Evolutionary conservation across 2,888 invertebrate genomes (phyloP).

Genomic region (Mantis religiosa): DNA sequence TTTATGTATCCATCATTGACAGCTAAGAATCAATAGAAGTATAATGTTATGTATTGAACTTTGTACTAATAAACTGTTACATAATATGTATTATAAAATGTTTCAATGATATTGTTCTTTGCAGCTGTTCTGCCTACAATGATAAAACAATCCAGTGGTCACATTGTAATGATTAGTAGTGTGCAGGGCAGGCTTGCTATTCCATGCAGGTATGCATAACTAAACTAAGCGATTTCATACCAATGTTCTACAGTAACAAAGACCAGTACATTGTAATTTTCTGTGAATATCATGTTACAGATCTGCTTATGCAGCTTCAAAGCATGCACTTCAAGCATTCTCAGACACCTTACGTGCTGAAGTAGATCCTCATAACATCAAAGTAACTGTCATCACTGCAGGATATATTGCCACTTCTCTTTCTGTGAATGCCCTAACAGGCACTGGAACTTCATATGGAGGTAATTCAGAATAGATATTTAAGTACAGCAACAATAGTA

Average conservation of each 20-base stretch:
- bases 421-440: slow-evolving; percentile 87
- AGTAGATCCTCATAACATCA: slow-evolving; percentile 67
- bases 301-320: slow-evolving; percentile 86
- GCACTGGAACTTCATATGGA: slow-evolving; percentile 73
- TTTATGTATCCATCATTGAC: too few species aligned
- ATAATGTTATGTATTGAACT: too few species aligned
- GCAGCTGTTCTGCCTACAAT: slow-evolving; percentile 78
- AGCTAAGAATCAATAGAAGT: too few species aligned
- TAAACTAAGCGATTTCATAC: slow-evolving; percentile 5
- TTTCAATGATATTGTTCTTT: slow-evolving; percentile 37
- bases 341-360: slow-evolving; percentile 88
- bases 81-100: too few species aligned
- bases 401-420: slow-evolving; percentile 86
- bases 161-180: slow-evolving; percentile 85
- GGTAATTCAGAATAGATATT: slow-evolving; percentile 46
- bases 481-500: neutral
- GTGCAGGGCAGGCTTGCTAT: slow-evolving; percentile 89
- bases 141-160: slow-evolving; percentile 70
- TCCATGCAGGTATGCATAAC: slow-evolving; percentile 59
- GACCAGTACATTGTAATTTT: neutral
- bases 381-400: slow-evolving; percentile 86
- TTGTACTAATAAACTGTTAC: too few species aligned
- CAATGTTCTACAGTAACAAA: neutral
- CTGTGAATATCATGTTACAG: slow-evolving; percentile 42
- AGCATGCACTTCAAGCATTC: slow-evolving; percentile 93